Percentiles rank a stretch among this genome's conserved stretches.
Evolutionary conservation across 1,140 invertebrate species (phyloP).

Genomic region (Meloidogyne chitwoodi): DNA sequence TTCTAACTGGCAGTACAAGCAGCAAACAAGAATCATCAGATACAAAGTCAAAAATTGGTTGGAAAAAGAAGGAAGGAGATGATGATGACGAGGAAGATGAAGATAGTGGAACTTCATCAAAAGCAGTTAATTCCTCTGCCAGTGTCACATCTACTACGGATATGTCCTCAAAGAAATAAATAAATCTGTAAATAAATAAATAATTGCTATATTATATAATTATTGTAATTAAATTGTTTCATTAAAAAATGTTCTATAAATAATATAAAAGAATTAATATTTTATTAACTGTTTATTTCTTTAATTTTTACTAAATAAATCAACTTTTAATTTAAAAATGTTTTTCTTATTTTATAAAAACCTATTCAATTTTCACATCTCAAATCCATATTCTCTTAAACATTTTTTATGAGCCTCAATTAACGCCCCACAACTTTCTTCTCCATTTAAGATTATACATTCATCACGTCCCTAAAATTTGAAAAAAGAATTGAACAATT

Average conservation of each 20-base stretch:
- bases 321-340: too few species aligned
- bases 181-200: not conserved
- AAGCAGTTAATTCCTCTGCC: not conserved
- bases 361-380: constrained; percentile 74
- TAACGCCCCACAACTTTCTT: constrained; percentile 80
- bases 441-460: constrained; percentile 82
- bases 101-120: not conserved
- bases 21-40: not conserved
- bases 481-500: not conserved
- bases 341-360: too few species aligned
- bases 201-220: not conserved
- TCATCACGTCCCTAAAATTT: constrained; percentile 48
- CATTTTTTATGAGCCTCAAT: constrained; percentile 95
- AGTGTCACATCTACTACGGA: not conserved
- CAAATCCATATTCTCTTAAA: constrained; percentile 90
- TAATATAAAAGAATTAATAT: too few species aligned
- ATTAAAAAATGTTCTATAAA: not conserved
- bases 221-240: not conserved
- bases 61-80: not conserved
- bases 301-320: too few species aligned
- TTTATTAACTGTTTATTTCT: too few species aligned
- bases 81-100: not conserved
- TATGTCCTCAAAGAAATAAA: not conserved
- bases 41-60: not conserved
- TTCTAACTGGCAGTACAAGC: not conserved